Percentiles rank a stretch among this genome's conserved stretches.
phyloP scores from a whole-genome alignment of 2,888 invertebrate species.

The Omphaloscelis lunosa region DNA sequence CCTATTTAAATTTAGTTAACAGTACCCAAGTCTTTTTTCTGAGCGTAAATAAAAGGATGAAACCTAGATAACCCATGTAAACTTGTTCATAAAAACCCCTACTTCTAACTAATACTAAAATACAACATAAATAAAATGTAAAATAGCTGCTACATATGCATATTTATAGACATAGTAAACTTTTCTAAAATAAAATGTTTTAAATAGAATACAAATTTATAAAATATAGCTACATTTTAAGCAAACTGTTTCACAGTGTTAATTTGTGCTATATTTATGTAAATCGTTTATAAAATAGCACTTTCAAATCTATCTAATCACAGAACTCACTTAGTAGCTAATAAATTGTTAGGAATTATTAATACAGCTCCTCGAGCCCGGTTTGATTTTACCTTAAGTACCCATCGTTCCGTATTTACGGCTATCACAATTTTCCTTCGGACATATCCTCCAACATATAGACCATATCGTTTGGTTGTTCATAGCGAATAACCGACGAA shows the following conservation, averaged over 20 bases:
- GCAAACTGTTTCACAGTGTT: conserved; percentile 51
- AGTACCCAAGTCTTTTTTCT: not conserved
- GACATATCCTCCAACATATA: conserved; percentile 90
- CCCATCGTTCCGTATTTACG: conserved; percentile 7
- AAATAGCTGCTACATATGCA: conserved; percentile 11
- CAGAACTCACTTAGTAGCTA: conserved; percentile 55
- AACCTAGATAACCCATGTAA: not conserved
- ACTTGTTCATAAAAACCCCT: conserved; percentile 11
- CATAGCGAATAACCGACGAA: conserved; percentile 90
- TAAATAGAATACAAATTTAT: conserved; percentile 11
- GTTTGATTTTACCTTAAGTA: conserved; percentile 24
- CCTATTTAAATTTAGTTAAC: conserved; percentile 1
- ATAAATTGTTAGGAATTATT: conserved; percentile 39
- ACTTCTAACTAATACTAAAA: conserved; percentile 27
- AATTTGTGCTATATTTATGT: conserved; percentile 27
- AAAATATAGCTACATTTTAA: conserved; percentile 19
- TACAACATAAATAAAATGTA: not conserved
- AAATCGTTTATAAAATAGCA: conserved; percentile 32
- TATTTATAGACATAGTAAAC: conserved; percentile 1
- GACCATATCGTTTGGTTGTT: conserved; percentile 92
- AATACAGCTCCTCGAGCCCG: conserved; percentile 44
- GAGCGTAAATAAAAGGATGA: conserved; percentile 1
- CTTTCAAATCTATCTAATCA: conserved; percentile 56
- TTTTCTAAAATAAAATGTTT: conserved; percentile 4
- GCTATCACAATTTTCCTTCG: conserved; percentile 74